Evolutionary conservation across 2,113 vertebrate species (phyloP), one percentile per base, ranked within the genome.

Genomic region (Sinocyclocheilus maitianheensis): DNA sequence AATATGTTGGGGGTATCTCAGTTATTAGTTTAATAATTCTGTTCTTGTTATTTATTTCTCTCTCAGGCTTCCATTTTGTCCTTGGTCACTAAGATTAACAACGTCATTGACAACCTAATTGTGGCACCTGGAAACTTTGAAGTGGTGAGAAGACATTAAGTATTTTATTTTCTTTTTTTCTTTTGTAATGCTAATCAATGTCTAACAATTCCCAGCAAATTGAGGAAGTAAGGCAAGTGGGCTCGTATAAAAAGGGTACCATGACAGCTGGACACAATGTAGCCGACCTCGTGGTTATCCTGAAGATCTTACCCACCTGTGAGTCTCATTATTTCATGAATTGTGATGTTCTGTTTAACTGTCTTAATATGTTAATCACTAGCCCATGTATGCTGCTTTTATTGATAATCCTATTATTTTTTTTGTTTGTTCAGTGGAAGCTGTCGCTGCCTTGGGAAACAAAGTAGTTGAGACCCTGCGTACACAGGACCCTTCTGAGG

Each of bases 161-260:
- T 26, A 26, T 26, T 53, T 53, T 55, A 10, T 22, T 48, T 48
- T 18, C 0, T 13, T 80, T 63, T 55, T 4, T 16, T 12, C 26
- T n/a, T 46, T 43, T 9, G 4, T 74, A n/a, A 13, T 77, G 5
- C 11, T 48, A 22, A n/a, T 58, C 30, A 37, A 80, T 24, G 4
- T 79, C 43, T 37, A 3, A 3, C 13, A 34, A 58, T 22, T 6
- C 1, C 30, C 77, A 99, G 98, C 98, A 99, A 99, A 98, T 99
- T 3, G 98, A 99, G 90, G 98, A 99, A 90, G 97, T 99, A 48
- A 97, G 98, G 65, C 98, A 99, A 90, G 98, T 99, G 3, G 98
- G 98, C 16, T 99, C 97, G 3, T 99, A 99, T 91, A 99, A 99
- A 94, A 99, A 99, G 89, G 98, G 98, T 1, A 99, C 98, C 5